phyloP scores from a whole-genome alignment of 2,797 vertebrate species.

The Neoniphon sammara region DNA sequence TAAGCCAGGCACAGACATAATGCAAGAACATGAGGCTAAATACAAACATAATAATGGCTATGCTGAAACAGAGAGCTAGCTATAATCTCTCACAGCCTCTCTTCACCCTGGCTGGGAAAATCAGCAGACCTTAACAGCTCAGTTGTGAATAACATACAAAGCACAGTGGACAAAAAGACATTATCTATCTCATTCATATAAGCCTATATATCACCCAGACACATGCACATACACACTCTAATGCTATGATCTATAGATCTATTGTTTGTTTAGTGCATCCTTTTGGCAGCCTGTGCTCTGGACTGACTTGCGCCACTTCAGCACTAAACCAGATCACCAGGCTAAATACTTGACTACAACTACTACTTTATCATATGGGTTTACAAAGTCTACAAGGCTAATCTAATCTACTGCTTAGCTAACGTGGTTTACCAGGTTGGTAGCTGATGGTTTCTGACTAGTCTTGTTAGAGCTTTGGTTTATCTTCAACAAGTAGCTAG shows the following conservation, averaged over 20 bases:
- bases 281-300: not conserved
- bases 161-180: not conserved
- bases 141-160: not conserved
- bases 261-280: not conserved
- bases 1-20: not conserved
- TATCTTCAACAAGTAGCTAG: not conserved
- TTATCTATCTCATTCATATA: not conserved
- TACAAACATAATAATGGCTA: slow-evolving; percentile 1
- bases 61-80: not conserved
- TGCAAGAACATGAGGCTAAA: not conserved
- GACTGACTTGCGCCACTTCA: not conserved
- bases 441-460: not conserved
- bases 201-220: not conserved
- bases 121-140: not conserved
- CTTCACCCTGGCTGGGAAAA: not conserved
- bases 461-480: slow-evolving; percentile 10
- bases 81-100: slow-evolving; percentile 8
- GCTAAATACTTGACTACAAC: no score
- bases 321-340: not conserved
- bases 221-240: not conserved
- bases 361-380: slow-evolving; percentile 55
- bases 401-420: slow-evolving; percentile 64
- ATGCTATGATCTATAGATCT: slow-evolving; percentile 24
- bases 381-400: slow-evolving; percentile 65
- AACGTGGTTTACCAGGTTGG: slow-evolving; percentile 16